Conservation (phyloP, 2,888 invertebrate genomes). For the Xestoiulus laeticollis region DNA sequence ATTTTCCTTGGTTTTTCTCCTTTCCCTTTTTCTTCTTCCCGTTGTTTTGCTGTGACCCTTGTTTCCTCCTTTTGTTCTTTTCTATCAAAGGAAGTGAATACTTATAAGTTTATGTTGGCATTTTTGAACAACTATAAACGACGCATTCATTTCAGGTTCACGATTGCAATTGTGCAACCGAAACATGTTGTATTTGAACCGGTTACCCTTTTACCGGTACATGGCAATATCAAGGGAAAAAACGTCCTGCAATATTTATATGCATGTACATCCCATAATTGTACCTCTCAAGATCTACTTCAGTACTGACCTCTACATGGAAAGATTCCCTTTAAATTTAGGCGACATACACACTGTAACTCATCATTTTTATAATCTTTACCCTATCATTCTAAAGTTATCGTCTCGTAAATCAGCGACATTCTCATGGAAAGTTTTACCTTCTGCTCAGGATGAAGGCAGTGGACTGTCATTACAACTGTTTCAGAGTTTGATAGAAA, state of each 20-base stretch:
- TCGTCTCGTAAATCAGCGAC: not conserved
- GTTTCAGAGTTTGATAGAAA: too few relatives aligned
- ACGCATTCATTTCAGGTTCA: not conserved
- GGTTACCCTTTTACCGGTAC: not conserved
- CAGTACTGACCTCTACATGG: not conserved
- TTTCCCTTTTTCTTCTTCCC: too few relatives aligned
- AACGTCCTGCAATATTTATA: not conserved
- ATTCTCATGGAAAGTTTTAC: not conserved
- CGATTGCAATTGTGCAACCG: too few relatives aligned
- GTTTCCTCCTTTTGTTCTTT: too few relatives aligned
- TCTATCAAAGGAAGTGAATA: too few relatives aligned
- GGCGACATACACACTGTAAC: not conserved
- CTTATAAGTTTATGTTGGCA: too few relatives aligned
- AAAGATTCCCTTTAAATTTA: not conserved
- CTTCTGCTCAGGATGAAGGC: not conserved
- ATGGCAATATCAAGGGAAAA: not conserved
- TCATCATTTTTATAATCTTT: not conserved
- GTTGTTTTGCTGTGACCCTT: too few relatives aligned
- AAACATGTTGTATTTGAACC: not conserved
- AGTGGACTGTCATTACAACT: not conserved
- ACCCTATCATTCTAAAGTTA: not conserved
- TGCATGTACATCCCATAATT: not conserved
- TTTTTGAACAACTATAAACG: not conserved
- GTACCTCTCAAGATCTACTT: not conserved
- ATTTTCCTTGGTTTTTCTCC: too few relatives aligned